Percentiles rank a stretch among this genome's conserved stretches.
Evolutionary conservation across 2,888 invertebrate species (phyloP).

Genomic region (Carterocephalus palaemon): DNA sequence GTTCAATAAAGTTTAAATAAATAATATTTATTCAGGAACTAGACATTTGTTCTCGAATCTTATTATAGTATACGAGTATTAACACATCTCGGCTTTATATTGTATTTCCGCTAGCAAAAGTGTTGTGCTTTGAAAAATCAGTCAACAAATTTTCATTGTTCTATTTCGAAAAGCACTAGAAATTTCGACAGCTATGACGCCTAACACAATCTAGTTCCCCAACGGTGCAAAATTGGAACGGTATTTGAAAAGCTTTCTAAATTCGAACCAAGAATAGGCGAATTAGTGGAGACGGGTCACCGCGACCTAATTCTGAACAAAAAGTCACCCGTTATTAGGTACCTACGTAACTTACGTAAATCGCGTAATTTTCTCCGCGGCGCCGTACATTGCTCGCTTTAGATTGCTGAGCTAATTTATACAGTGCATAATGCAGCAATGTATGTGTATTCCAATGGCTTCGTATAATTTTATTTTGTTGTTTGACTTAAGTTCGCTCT

Average conservation of each 20-base stretch:
- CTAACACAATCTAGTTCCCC: neutral
- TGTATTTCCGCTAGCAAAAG: too few relatives aligned
- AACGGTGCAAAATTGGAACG: slow-evolving; percentile 9
- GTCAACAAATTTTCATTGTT: too few relatives aligned
- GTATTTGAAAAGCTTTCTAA: slow-evolving; percentile 13
- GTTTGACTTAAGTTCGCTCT: slow-evolving; percentile 16
- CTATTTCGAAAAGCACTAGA: neutral
- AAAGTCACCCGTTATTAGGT: slow-evolving; percentile 14
- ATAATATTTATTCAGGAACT: too few relatives aligned
- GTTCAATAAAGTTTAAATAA: too few relatives aligned
- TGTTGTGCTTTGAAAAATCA: too few relatives aligned
- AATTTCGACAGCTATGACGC: neutral
- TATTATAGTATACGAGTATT: too few relatives aligned
- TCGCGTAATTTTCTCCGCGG: slow-evolving; percentile 12
- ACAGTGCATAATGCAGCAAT: slow-evolving; percentile 18
- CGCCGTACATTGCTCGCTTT: slow-evolving; percentile 18
- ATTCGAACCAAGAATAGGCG: slow-evolving; percentile 17
- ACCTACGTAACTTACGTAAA: slow-evolving; percentile 15
- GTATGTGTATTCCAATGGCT: slow-evolving; percentile 9
- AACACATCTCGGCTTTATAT: too few relatives aligned
- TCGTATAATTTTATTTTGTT: slow-evolving; percentile 14
- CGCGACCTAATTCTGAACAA: slow-evolving; percentile 23
- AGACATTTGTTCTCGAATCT: too few relatives aligned
- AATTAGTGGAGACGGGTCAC: slow-evolving; percentile 14
- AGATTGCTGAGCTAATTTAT: slow-evolving; percentile 21